Evolutionary conservation across 2,113 vertebrate species (phyloP).

Genomic region (Steatornis caripensis): DNA sequence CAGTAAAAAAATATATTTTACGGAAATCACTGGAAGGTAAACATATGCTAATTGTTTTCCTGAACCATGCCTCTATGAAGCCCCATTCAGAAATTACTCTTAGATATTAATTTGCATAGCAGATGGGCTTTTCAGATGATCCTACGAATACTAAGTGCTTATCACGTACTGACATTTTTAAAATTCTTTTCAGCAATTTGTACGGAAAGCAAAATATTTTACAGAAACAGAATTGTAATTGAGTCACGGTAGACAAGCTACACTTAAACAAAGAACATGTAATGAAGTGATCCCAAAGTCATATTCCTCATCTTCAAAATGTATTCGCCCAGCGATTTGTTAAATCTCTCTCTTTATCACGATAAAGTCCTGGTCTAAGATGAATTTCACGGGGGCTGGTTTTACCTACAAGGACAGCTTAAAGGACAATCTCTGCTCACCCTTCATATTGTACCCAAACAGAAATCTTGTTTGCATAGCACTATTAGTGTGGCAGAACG

Average conservation of each 20-base stretch:
- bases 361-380: background rate
- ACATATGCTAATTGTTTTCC: slow-evolving; percentile 13
- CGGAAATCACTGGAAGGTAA: background rate
- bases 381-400: background rate
- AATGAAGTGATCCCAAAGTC: background rate
- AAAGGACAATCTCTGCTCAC: background rate
- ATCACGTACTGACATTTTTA: background rate
- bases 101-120: slow-evolving; percentile 57
- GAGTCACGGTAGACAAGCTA: background rate
- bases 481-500: background rate
- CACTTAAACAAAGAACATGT: background rate
- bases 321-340: background rate
- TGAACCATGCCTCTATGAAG: background rate
- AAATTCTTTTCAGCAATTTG: slow-evolving; percentile 33
- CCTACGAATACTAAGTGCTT: background rate
- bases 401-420: background rate
- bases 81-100: slow-evolving; percentile 36
- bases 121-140: slow-evolving; percentile 39
- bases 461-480: background rate
- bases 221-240: slow-evolving; percentile 26
- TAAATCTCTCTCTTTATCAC: background rate
- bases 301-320: background rate
- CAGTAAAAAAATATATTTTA: background rate
- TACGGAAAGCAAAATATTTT: slow-evolving; percentile 43
- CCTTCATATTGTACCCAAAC: background rate